Percentiles rank a stretch among this genome's conserved stretches.
These are phyloP conservation scores for Labeo calbasu DNA, from an alignment of 2,797 vertebrate genomes.

Conservation along the genomic window DNA sequence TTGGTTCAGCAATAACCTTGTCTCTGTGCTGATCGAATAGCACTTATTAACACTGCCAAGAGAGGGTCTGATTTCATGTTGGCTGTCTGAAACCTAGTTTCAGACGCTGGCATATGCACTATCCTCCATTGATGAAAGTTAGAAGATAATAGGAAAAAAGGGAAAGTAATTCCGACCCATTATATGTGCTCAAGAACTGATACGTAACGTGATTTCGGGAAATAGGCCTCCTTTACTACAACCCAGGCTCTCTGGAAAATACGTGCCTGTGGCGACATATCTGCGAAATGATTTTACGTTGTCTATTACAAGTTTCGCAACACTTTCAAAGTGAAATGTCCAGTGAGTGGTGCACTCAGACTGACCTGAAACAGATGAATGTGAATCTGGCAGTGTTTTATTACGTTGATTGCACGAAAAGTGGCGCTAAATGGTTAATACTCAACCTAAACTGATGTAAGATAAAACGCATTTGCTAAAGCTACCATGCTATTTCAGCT, in stretches of 20 bases:
- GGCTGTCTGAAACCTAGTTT: conserved; percentile 20
- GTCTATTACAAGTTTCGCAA: not conserved
- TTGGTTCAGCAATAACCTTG: conserved; percentile 44
- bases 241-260: not conserved
- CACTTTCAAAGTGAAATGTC: not conserved
- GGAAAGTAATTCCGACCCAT: conserved; percentile 1
- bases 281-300: not conserved
- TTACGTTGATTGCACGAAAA: not conserved
- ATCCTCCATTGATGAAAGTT: not conserved
- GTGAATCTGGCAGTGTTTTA: not conserved
- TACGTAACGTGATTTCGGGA: not conserved
- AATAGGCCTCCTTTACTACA: not conserved
- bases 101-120: not conserved
- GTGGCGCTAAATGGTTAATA: not conserved
- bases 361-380: not conserved
- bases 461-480: not conserved
- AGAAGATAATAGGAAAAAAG: conserved; percentile 24
- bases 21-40: conserved; percentile 46
- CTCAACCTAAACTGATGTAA: not conserved
- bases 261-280: not conserved
- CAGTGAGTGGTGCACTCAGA: not conserved
- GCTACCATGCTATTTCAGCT: not conserved
- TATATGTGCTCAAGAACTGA: conserved; percentile 14
- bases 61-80: conserved; percentile 26
- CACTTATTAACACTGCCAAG: conserved; percentile 38